Conservation (phyloP, 2,113 vertebrate genomes). For the Tachysurus fulvidraco region DNA sequence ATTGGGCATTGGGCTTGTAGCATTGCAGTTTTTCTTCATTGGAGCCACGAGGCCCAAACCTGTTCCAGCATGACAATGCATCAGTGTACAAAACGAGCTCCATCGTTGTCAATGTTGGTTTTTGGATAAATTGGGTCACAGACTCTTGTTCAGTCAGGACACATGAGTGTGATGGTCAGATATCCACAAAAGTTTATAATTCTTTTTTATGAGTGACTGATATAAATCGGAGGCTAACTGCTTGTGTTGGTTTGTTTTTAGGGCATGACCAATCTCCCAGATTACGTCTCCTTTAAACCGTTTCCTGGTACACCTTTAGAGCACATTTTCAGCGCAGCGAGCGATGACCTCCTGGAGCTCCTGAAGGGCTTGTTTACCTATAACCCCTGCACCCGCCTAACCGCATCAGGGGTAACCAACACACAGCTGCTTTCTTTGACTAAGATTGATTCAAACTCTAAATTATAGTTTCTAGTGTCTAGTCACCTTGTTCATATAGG, state of each 20-base stretch:
- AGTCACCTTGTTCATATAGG: neutral
- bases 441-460: neutral
- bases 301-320: conserved; percentile 92
- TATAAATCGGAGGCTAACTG: neutral
- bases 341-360: conserved; percentile 88
- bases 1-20: neutral
- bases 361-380: conserved; percentile 90
- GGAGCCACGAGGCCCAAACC: neutral
- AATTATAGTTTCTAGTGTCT: neutral
- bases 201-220: neutral
- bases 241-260: conserved; percentile 63
- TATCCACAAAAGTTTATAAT: neutral
- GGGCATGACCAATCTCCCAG: conserved; percentile 91
- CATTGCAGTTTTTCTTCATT: neutral
- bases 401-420: conserved; percentile 84
- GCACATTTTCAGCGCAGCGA: conserved; percentile 95
- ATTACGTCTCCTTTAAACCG: conserved; percentile 92
- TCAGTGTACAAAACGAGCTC: neutral
- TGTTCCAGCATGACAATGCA: neutral
- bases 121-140: neutral
- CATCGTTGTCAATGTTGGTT: neutral
- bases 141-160: neutral
- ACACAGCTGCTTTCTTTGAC: neutral
- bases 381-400: conserved; percentile 84
- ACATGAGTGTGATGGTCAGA: neutral